Conservation (phyloP, 2,797 vertebrate genomes). For the Lemur catta region DNA sequence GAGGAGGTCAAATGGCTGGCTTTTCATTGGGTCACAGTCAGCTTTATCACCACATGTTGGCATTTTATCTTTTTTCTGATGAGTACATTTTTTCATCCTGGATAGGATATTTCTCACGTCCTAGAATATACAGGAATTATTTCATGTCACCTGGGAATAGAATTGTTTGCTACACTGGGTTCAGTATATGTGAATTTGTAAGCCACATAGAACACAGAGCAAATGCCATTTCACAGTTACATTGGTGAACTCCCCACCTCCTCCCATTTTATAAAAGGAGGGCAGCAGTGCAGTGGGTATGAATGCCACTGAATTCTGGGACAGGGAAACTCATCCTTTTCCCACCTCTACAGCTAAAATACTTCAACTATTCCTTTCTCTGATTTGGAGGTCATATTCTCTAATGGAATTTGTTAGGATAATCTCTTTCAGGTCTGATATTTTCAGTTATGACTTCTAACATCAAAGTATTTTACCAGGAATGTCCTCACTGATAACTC, state of each 20-base stretch:
- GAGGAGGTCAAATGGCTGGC: background rate
- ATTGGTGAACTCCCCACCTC: too few species aligned
- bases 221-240: background rate
- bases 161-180: background rate
- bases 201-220: background rate
- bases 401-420: background rate
- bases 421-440: background rate
- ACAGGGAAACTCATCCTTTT: too few species aligned
- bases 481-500: background rate
- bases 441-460: background rate
- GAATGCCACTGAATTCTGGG: background rate
- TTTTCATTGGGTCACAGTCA: background rate
- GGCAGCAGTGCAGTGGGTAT: background rate
- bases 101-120: background rate
- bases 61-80: background rate
- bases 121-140: background rate
- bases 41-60: background rate
- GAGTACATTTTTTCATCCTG: background rate
- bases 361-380: background rate
- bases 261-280: background rate
- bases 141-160: background rate
- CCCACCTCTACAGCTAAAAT: background rate
- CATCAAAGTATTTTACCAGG: background rate
- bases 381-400: background rate
- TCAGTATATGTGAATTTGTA: background rate